Conservation (phyloP, 2,113 vertebrate genomes). For the Tympanuchus pallidicinctus region DNA sequence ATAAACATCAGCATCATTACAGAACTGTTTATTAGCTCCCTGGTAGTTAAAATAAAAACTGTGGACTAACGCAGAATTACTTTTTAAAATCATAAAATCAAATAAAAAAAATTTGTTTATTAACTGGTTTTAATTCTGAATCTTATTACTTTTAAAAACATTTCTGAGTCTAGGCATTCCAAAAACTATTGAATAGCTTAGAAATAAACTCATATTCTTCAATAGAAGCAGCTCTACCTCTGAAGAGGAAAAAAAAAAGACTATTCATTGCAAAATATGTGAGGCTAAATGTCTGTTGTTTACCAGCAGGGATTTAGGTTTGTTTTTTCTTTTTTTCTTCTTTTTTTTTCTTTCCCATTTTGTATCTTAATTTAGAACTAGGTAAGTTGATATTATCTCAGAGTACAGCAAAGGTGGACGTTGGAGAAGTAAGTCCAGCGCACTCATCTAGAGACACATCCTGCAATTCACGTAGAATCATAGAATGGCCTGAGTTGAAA, state of each 20-base stretch:
- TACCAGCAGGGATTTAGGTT: not conserved
- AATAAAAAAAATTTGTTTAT: not conserved
- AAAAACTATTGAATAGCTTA: not conserved
- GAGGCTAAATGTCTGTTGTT: not conserved
- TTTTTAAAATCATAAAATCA: slow-evolving; percentile 4
- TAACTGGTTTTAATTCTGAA: not conserved
- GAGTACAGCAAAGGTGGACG: not conserved
- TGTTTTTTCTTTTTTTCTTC: not conserved
- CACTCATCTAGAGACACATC: not conserved
- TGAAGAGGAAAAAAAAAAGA: not conserved
- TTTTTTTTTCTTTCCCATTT: not conserved
- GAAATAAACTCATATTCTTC: not conserved
- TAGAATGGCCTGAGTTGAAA: no score
- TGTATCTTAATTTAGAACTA: not conserved
- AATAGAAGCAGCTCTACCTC: not conserved
- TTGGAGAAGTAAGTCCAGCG: not conserved
- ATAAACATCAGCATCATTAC: slow-evolving; percentile 59
- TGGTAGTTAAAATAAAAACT: slow-evolving; percentile 54
- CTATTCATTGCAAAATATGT: not conserved
- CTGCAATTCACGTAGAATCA: not conserved
- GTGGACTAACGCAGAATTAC: not conserved
- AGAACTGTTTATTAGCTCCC: slow-evolving; percentile 58
- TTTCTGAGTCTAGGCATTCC: not conserved
- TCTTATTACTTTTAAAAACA: not conserved
- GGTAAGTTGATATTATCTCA: not conserved